Evolutionary conservation across 2,888 invertebrate species (phyloP).

Genomic region (Andrena dorsata): DNA sequence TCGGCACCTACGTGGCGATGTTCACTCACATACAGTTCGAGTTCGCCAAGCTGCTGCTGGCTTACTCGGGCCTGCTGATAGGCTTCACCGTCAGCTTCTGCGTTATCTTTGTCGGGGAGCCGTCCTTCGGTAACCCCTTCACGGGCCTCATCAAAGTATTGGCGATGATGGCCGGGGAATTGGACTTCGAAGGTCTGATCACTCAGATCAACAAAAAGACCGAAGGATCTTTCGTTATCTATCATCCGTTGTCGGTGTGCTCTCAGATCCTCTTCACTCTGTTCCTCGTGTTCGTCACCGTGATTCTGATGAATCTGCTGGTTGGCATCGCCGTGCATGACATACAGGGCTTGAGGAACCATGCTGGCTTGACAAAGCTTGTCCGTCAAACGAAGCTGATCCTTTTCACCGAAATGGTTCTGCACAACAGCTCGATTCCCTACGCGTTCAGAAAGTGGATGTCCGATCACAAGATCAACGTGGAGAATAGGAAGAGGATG

Average conservation of each 20-base stretch:
- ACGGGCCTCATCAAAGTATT: constrained; percentile 83
- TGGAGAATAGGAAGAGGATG: constrained; percentile 84
- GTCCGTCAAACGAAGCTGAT: constrained; percentile 85
- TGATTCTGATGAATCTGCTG: constrained; percentile 84
- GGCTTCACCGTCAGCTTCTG: constrained; percentile 85
- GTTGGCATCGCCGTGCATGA: constrained; percentile 85
- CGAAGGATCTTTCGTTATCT: constrained; percentile 79
- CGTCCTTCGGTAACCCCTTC: constrained; percentile 82
- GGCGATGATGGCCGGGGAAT: constrained; percentile 84
- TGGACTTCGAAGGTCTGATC: constrained; percentile 83
- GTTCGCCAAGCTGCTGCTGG: constrained; percentile 83
- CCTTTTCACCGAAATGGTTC: constrained; percentile 85
- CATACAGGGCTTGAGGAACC: constrained; percentile 85
- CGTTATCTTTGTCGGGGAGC: constrained; percentile 83
- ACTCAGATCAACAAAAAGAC: constrained; percentile 76
- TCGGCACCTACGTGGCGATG: constrained; percentile 86
- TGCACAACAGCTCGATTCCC: constrained; percentile 84
- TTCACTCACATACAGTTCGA: constrained; percentile 84
- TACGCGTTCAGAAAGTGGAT: constrained; percentile 82
- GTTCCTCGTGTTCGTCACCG: constrained; percentile 84
- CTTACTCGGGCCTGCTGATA: constrained; percentile 84
- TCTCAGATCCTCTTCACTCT: constrained; percentile 83
- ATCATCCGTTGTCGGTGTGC: constrained; percentile 81
- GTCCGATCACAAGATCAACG: constrained; percentile 83
- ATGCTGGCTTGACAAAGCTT: constrained; percentile 85